Conservation (phyloP, 2,888 invertebrate species). For the Phasia obesa region DNA sequence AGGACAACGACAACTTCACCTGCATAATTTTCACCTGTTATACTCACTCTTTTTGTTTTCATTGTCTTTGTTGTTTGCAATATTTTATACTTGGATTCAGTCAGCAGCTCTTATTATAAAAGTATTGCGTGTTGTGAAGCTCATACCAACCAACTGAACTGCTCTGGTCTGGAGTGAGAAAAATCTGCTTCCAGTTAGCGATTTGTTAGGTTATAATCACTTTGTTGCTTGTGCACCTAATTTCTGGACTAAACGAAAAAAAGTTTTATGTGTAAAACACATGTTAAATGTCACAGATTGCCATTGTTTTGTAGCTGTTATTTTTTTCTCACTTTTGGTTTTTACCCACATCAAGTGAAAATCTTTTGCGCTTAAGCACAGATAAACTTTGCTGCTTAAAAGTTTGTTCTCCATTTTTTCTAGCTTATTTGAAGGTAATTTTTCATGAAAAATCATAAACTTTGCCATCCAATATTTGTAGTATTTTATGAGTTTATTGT, state of each 20-base stretch:
- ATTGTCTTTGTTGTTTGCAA: constrained; percentile 47
- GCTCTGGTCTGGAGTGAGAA: neutral
- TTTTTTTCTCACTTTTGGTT: constrained; percentile 14
- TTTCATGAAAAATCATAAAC: constrained; percentile 67
- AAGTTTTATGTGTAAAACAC: constrained; percentile 68
- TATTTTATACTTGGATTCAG: constrained; percentile 60
- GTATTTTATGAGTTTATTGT: constrained; percentile 58
- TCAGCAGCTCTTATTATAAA: constrained; percentile 53
- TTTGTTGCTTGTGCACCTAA: constrained; percentile 55
- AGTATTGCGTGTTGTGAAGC: constrained; percentile 38
- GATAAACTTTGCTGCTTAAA: constrained; percentile 65
- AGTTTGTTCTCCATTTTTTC: constrained; percentile 37
- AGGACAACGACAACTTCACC: constrained; percentile 41
- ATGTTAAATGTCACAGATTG: constrained; percentile 71
- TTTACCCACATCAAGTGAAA: constrained; percentile 26
- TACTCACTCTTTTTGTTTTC: neutral
- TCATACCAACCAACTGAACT: constrained; percentile 5
- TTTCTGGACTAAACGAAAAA: constrained; percentile 52
- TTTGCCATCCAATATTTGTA: constrained; percentile 61
- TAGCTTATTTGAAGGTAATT: constrained; percentile 55
- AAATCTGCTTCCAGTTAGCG: constrained; percentile 25
- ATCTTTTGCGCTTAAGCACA: constrained; percentile 52
- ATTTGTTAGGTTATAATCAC: constrained; percentile 44
- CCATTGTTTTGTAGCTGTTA: constrained; percentile 59
- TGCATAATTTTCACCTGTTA: constrained; percentile 26